Evolutionary conservation across 2,797 vertebrate species (phyloP).

Genomic region (Siniperca obscura): DNA sequence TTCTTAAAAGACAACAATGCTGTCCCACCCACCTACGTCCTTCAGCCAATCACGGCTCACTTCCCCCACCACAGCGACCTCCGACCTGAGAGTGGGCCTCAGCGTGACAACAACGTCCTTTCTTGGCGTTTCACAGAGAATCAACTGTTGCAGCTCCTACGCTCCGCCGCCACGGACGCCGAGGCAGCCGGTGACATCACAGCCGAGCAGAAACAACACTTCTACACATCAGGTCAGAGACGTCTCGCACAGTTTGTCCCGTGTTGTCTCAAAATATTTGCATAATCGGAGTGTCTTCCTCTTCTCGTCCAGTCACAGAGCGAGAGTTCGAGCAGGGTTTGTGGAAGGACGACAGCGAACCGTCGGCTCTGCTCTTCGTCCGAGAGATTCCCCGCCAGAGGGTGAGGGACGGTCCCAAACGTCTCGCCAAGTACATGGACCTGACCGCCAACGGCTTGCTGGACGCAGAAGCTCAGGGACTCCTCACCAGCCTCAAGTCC

Average conservation of each 20-base stretch:
- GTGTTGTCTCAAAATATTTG: neutral
- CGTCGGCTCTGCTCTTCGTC: constrained; percentile 81
- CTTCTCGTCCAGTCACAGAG: constrained; percentile 80
- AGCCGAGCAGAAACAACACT: constrained; percentile 76
- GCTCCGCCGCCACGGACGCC: constrained; percentile 77
- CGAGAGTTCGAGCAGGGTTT: constrained; percentile 85
- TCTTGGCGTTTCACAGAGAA: constrained; percentile 76
- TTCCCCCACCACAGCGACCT: constrained; percentile 78
- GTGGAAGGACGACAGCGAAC: constrained; percentile 47
- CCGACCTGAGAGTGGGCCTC: constrained; percentile 62
- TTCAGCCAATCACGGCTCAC: constrained; percentile 84
- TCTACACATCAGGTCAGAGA: constrained; percentile 85
- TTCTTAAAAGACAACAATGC: constrained; percentile 86
- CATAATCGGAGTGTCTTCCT: constrained; percentile 2
- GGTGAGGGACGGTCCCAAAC: constrained; percentile 71
- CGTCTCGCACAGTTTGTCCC: neutral
- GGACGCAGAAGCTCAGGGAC: constrained; percentile 81
- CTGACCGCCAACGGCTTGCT: constrained; percentile 73
- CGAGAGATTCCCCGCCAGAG: constrained; percentile 80
- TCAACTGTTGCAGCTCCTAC: constrained; percentile 77
- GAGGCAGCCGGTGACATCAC: constrained; percentile 80
- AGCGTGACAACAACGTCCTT: constrained; percentile 55
- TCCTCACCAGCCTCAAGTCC: constrained; percentile 82
- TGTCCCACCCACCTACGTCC: constrained; percentile 83
- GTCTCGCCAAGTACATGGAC: constrained; percentile 77